Percentiles rank a stretch among this genome's conserved stretches.
Evolutionary conservation across 2,797 vertebrate genomes (phyloP).

Genomic region (Poeciliopsis presidionis): DNA sequence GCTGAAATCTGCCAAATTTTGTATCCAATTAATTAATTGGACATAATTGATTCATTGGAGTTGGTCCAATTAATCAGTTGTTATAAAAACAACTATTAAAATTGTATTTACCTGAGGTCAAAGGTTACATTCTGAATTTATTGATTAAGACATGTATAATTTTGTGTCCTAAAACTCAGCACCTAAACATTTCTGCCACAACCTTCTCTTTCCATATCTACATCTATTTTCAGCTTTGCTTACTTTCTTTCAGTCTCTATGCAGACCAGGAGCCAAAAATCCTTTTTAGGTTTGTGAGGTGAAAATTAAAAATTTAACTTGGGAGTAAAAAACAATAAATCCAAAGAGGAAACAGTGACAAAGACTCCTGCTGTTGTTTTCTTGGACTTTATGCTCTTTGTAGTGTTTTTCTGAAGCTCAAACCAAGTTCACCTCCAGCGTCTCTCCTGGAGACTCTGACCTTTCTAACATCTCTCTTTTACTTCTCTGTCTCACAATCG

Average conservation of each 20-base stretch:
- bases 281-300: not conserved
- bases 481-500: not conserved
- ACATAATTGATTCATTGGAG: no score
- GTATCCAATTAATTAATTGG: no score
- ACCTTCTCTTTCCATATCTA: not conserved
- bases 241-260: not conserved
- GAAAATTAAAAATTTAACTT: not conserved
- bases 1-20: no score
- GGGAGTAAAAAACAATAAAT: not conserved
- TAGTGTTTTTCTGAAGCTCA: not conserved
- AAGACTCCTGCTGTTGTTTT: conserved; percentile 1
- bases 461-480: not conserved
- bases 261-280: not conserved
- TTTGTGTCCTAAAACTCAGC: not conserved
- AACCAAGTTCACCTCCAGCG: conserved; percentile 8
- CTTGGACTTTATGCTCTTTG: conserved; percentile 26
- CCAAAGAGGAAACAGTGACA: conserved; percentile 13
- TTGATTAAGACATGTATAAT: not conserved
- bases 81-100: no score
- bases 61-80: no score
- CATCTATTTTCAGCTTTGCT: not conserved
- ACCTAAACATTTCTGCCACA: not conserved
- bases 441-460: conserved; percentile 3
- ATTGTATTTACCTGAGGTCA: not conserved
- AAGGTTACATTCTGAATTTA: not conserved